Evolutionary conservation across 2,113 vertebrate genomes (phyloP), one percentile per base, ranked within the genome.

Genomic region (crab-eating macaque (Macaca fascicularis)): DNA sequence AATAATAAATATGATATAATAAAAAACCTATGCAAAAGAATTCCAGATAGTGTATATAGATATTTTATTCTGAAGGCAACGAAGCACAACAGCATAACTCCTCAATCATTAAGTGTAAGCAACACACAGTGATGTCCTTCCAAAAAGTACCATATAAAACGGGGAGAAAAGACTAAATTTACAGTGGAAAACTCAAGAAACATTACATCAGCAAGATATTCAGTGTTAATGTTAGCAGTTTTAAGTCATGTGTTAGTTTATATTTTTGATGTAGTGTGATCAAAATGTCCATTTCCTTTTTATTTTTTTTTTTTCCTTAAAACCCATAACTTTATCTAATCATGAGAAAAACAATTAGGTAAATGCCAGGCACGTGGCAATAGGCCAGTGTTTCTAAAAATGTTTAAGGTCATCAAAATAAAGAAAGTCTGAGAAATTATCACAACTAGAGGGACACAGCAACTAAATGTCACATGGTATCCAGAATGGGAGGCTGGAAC

Each of bases 371-470:
- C 61, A 13, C 0, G 0, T 64, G 25, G 12, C 12, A 64, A 64
- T 64, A 30, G 6, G 3, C 27, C 32, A 23, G 38, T 11, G 40
- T 27, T 79, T 86, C 30, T 40, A 5, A 35, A 70, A 50, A 50
- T 2, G 20, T 8, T 10, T 14, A 80, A 40, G 32, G 1, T 11
- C 7, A 25, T 61, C 50, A 38, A n/a, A 48, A 59, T 19, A 50
- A 61, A 9, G 35, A 7, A 27, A 50, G 25, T 4, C 64, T 59
- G 25, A 61, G 40, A 35, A 91, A 20, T 25, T 35, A 1, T 14
- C 35, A 7, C 2, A 8, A 30, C 6, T 7, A 6, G 9, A n/a
- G 40, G 16, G 30, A 83, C 19, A 8, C 0, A n/a, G 3, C 13
- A 8, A 45, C 11, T 43, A 45, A 25, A 40, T 25, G 11, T 13